These are phyloP conservation scores for Sminthurides aquaticus DNA, from an alignment of 2,888 invertebrate species.

Conservation along the genomic window DNA sequence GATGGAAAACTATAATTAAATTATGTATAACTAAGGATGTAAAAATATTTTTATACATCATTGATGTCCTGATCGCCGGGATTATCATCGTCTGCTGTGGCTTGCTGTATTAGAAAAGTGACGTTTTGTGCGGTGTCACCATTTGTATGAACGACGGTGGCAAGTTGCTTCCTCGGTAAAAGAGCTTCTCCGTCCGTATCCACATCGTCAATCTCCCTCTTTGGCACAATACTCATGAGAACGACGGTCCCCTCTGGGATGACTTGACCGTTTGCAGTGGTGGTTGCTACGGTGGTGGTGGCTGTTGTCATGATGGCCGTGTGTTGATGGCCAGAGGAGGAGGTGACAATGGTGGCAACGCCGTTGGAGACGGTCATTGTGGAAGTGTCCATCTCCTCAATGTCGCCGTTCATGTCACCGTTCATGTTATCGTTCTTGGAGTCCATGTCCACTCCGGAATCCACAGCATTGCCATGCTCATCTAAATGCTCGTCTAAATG, in stretches of 20 bases:
- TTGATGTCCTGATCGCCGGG: conserved; percentile 17
- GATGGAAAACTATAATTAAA: conserved; percentile 5
- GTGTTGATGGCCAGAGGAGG: conserved; percentile 16
- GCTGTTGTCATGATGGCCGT: conserved; percentile 33
- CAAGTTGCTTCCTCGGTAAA: conserved; percentile 34
- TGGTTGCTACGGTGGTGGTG: conserved; percentile 26
- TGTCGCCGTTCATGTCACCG: conserved; percentile 17
- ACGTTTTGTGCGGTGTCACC: conserved; percentile 34
- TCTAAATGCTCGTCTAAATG: conserved; percentile 4
- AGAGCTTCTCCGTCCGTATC: conserved; percentile 44
- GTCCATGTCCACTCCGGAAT: conserved; percentile 28
- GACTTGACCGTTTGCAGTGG: conserved; percentile 31
- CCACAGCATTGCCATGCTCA: conserved; percentile 13
- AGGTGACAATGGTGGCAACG: conserved; percentile 26
- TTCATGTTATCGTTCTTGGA: conserved; percentile 19
- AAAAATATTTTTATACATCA: conserved; percentile 16
- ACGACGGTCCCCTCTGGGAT: conserved; percentile 40
- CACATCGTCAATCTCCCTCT: conserved; percentile 28
- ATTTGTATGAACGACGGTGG: conserved; percentile 33
- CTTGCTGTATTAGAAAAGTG: conserved; percentile 37
- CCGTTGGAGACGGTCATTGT: conserved; percentile 33
- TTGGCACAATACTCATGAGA: conserved; percentile 42
- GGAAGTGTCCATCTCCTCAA: conserved; percentile 19
- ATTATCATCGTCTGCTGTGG: conserved; percentile 24
- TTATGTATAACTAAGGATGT: no score